phyloP scores from a whole-genome alignment of 2,888 invertebrate species.

The Byasa hedistus region DNA sequence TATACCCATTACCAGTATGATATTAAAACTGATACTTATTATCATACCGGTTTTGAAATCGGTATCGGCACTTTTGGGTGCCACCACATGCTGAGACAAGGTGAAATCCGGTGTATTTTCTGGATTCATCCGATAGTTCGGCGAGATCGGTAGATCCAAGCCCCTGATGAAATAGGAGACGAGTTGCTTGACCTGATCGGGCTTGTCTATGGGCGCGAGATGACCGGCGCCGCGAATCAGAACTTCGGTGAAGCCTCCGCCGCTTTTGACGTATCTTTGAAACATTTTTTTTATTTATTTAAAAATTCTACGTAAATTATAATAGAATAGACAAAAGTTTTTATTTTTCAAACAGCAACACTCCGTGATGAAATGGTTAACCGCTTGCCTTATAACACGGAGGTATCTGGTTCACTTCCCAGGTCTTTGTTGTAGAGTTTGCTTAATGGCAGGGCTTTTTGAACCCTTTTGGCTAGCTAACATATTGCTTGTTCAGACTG shows the following conservation, averaged over 20 bases:
- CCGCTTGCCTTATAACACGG: too few species aligned
- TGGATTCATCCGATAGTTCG: slow-evolving; percentile 8
- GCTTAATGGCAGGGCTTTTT: too few species aligned
- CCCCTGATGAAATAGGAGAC: slow-evolving; percentile 53
- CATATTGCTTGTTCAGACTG: too few species aligned
- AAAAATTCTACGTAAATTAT: background rate
- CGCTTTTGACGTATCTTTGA: slow-evolving; percentile 77
- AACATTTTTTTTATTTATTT: background rate
- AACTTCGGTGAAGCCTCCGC: slow-evolving; percentile 77
- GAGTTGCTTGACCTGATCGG: slow-evolving; percentile 60
- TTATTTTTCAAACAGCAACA: too few species aligned
- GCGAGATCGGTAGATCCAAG: slow-evolving; percentile 39
- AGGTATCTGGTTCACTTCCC: too few species aligned
- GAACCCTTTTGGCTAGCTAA: too few species aligned
- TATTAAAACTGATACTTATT: slow-evolving; percentile 54
- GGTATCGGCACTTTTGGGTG: slow-evolving; percentile 31
- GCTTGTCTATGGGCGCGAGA: slow-evolving; percentile 81
- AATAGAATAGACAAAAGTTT: too few species aligned
- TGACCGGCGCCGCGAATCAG: slow-evolving; percentile 82
- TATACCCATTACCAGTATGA: slow-evolving; percentile 46
- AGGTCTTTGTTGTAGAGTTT: too few species aligned
- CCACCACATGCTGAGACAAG: too few species aligned
- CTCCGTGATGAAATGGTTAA: too few species aligned
- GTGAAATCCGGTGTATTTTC: slow-evolving; percentile 26
- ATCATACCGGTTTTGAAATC: slow-evolving; percentile 44